These are phyloP conservation scores for Galerucella calmariensis DNA, from an alignment of 2,888 invertebrate genomes.

Conservation along the genomic window DNA sequence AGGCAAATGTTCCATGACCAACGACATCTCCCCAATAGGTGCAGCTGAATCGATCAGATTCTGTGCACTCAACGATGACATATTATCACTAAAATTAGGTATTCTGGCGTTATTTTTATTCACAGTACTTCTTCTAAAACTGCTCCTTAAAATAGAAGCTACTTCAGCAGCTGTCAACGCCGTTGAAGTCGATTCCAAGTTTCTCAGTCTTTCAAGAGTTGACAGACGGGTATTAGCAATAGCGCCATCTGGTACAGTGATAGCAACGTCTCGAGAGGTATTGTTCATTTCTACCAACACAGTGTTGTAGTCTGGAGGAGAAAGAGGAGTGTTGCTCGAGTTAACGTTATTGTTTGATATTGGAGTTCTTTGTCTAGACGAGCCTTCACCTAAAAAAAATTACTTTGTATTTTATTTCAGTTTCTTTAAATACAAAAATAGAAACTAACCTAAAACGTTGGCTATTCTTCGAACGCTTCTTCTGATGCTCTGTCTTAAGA, in stretches of 20 bases:
- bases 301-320: slow-evolving; percentile 73
- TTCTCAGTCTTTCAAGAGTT: slow-evolving; percentile 56
- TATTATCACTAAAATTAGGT: slow-evolving; percentile 48
- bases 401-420: neutral
- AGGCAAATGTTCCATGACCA: slow-evolving; percentile 59
- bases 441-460: slow-evolving; percentile 65
- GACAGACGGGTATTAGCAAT: slow-evolving; percentile 46
- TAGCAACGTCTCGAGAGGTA: slow-evolving; percentile 47
- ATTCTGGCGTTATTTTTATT: slow-evolving; percentile 48
- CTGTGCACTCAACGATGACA: slow-evolving; percentile 69
- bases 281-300: slow-evolving; percentile 73
- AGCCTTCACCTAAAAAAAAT: slow-evolving; percentile 23
- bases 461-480: slow-evolving; percentile 80
- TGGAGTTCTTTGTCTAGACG: slow-evolving; percentile 43
- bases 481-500: slow-evolving; percentile 80
- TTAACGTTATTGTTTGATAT: slow-evolving; percentile 33
- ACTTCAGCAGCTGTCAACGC: slow-evolving; percentile 70
- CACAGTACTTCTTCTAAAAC: slow-evolving; percentile 67
- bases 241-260: slow-evolving; percentile 46
- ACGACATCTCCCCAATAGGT: slow-evolving; percentile 68
- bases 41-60: slow-evolving; percentile 71
- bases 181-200: slow-evolving; percentile 54
- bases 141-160: slow-evolving; percentile 69
- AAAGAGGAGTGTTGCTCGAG: slow-evolving; percentile 56
- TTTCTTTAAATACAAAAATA: neutral